These are phyloP conservation scores for Microcebus ravelobensis DNA, from an alignment of 2,113 vertebrate genomes.

Conservation along the genomic window DNA sequence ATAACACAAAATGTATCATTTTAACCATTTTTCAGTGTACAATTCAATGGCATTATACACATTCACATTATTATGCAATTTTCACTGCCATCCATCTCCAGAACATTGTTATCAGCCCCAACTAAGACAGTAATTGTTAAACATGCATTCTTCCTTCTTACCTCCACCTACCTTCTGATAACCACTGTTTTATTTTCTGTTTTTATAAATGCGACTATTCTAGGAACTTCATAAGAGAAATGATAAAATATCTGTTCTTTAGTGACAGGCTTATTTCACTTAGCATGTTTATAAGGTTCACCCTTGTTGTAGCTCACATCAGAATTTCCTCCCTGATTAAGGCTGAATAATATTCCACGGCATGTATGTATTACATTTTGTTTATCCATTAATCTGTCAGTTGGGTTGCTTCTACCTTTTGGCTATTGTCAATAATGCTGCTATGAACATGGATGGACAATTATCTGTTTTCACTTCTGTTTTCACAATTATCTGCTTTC, in stretches of 20 bases:
- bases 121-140: background rate
- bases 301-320: too few relatives aligned
- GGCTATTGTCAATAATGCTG: background rate
- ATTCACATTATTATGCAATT: background rate
- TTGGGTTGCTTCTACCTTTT: background rate
- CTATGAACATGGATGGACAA: too few relatives aligned
- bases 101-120: background rate
- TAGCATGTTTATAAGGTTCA: background rate
- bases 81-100: background rate
- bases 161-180: background rate
- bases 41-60: background rate
- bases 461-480: background rate
- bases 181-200: background rate
- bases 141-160: fast-evolving
- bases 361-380: background rate
- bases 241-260: background rate
- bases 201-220: background rate
- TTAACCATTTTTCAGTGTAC: background rate
- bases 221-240: background rate
- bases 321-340: background rate
- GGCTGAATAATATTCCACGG: too few relatives aligned
- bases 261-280: background rate
- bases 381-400: background rate
- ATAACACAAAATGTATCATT: background rate
- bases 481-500: background rate